Conservation (phyloP, 1,140 invertebrate species). For the Caenorhabditis briggsae region DNA sequence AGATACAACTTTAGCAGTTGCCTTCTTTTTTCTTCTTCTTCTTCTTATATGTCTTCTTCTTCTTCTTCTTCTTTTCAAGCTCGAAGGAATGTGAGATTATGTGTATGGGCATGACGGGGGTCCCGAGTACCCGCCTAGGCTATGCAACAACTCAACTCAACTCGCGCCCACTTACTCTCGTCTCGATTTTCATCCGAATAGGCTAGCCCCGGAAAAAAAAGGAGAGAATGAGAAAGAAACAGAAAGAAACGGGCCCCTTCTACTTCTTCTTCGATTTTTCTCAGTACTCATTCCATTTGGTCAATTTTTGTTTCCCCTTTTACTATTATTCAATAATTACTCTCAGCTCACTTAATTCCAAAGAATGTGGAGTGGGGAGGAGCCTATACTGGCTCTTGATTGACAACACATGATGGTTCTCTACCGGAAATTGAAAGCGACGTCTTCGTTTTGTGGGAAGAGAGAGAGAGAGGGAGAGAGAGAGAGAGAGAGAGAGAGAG, state of each 20-base stretch:
- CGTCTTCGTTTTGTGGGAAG: neutral
- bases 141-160: conserved; percentile 52
- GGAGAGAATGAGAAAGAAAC: conserved; percentile 21
- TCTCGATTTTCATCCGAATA: conserved; percentile 52
- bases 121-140: neutral
- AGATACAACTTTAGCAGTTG: conserved; percentile 27
- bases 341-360: conserved; percentile 15
- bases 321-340: neutral
- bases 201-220: neutral
- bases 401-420: conserved; percentile 8
- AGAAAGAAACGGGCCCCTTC: neutral
- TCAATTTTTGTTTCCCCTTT: neutral
- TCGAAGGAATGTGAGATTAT: conserved; percentile 59
- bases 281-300: conserved; percentile 27
- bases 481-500: no score
- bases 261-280: neutral
- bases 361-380: neutral
- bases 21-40: conserved; percentile 14
- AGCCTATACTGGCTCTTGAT: conserved; percentile 21
- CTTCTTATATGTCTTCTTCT: conserved; percentile 51
- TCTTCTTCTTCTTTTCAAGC: conserved; percentile 59
- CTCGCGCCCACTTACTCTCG: conserved; percentile 42
- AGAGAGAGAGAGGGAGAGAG: no score
- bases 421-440: conserved; percentile 46
- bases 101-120: conserved; percentile 40